These are phyloP conservation scores for Notarius quadriscutis DNA, from an alignment of 2,113 vertebrate genomes.

Conservation along the genomic window DNA sequence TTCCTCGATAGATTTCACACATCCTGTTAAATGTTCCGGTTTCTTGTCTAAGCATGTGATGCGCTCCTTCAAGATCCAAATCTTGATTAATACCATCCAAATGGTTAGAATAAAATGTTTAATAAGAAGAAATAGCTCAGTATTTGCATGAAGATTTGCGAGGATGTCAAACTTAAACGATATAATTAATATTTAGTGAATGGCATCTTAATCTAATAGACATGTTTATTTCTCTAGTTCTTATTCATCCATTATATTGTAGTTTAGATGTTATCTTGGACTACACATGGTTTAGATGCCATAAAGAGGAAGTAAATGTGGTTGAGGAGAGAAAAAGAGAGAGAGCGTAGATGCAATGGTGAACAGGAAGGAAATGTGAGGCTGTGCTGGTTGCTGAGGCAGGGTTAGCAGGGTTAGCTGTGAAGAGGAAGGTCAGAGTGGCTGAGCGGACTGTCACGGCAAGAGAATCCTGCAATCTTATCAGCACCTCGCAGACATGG, in stretches of 20 bases:
- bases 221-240: not conserved
- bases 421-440: constrained; percentile 58
- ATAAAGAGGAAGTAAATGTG: not conserved
- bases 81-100: not conserved
- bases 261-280: not conserved
- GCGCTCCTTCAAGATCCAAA: not conserved
- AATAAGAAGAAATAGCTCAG: not conserved
- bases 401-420: constrained; percentile 32
- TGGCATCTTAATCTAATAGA: not conserved
- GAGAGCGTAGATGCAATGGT: constrained; percentile 36
- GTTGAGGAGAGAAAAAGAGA: not conserved
- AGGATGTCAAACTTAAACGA: not conserved
- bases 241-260: not conserved
- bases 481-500: constrained; percentile 77
- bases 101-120: not conserved
- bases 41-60: not conserved
- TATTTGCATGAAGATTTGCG: not conserved
- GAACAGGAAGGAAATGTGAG: constrained; percentile 28
- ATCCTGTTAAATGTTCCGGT: not conserved
- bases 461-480: constrained; percentile 80
- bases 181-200: not conserved
- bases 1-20: not conserved
- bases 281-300: not conserved
- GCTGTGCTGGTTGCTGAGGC: constrained; percentile 36
- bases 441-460: constrained; percentile 75